Evolutionary conservation across 2,888 invertebrate genomes (phyloP).

Genomic region (Apamea sordens): DNA sequence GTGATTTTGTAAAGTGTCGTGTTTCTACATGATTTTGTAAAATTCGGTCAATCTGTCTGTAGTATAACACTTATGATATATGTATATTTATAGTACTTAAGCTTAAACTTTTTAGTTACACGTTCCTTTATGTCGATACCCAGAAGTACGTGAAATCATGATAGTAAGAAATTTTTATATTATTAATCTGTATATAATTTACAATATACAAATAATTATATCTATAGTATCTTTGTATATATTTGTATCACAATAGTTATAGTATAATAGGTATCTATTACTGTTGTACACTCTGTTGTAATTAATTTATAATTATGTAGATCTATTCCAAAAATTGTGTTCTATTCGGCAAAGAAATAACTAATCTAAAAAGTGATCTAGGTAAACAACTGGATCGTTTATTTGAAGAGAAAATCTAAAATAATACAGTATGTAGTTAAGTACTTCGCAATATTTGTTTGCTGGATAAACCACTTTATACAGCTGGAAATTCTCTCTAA

Average conservation of each 20-base stretch:
- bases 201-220: conserved; percentile 14
- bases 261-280: conserved; percentile 22
- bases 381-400: not conserved
- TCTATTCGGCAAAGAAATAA: not conserved
- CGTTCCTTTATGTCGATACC: conserved; percentile 26
- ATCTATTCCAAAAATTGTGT: conserved; percentile 3
- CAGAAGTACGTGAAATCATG: conserved; percentile 17
- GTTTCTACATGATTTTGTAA: conserved; percentile 32
- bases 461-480: not conserved
- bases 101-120: conserved; percentile 42
- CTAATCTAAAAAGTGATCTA: not conserved
- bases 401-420: not conserved
- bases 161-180: not conserved
- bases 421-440: not conserved
- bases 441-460: not conserved
- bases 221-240: conserved; percentile 33
- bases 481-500: not conserved
- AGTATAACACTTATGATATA: conserved; percentile 28
- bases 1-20: conserved; percentile 27
- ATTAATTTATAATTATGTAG: conserved; percentile 10
- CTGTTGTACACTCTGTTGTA: conserved; percentile 39
- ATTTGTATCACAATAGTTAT: conserved; percentile 26
- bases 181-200: conserved; percentile 30
- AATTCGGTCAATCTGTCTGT: conserved; percentile 20
- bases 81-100: conserved; percentile 51